Conservation (phyloP, 2,113 vertebrate species). For the Equus quagga region DNA sequence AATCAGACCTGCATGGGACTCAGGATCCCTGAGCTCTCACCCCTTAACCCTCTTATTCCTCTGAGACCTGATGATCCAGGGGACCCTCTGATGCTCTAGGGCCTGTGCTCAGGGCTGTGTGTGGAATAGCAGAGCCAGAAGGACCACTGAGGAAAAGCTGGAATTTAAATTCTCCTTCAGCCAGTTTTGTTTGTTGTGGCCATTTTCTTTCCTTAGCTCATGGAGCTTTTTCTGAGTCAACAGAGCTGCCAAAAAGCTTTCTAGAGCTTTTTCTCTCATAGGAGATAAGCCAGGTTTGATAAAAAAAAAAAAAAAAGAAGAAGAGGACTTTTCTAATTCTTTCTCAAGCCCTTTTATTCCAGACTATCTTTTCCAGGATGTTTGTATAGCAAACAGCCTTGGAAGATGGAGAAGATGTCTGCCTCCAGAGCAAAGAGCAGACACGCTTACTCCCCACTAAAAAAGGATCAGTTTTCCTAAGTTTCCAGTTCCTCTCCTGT, state of each 20-base stretch:
- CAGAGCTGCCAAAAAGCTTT: background rate
- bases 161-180: background rate
- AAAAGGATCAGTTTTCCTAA: background rate
- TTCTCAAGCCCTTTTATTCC: background rate
- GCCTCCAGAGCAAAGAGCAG: background rate
- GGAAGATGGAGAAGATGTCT: background rate
- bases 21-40: background rate
- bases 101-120: background rate
- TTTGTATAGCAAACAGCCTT: background rate
- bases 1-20: background rate
- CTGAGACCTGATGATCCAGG: background rate
- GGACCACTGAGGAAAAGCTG: background rate
- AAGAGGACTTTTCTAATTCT: background rate
- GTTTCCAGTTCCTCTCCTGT: background rate
- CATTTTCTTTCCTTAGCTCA: background rate
- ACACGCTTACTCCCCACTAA: background rate
- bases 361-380: background rate
- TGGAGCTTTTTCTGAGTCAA: background rate
- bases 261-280: background rate
- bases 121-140: background rate
- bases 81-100: background rate
- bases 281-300: background rate
- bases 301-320: too few relatives aligned
- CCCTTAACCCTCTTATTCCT: background rate
- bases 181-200: background rate